Percentiles rank a stretch among this genome's conserved stretches.
phyloP scores from a whole-genome alignment of 2,888 invertebrate genomes.

The Caenorhabditis macrosperma region DNA sequence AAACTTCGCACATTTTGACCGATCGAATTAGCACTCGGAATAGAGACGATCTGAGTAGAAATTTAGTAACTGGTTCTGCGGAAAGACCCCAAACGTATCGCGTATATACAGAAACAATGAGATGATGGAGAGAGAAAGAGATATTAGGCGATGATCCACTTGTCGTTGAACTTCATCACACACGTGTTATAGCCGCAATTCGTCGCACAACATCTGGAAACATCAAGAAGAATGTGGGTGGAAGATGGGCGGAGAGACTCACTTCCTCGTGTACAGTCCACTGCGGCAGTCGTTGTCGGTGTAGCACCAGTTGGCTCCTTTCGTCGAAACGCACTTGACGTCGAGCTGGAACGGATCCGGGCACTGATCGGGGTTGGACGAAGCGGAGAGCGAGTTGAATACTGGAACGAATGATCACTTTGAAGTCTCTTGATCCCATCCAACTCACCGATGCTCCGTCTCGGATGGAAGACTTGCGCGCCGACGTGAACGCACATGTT shows the following conservation, averaged over 20 bases:
- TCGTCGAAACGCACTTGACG: conserved; percentile 55
- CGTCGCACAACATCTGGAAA: conserved; percentile 69
- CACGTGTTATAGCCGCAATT: conserved; percentile 68
- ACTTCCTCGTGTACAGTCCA: conserved; percentile 64
- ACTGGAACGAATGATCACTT: conserved; percentile 25
- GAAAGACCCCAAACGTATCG: conserved; percentile 22
- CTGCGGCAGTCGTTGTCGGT: conserved; percentile 63
- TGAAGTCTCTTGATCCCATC: background rate
- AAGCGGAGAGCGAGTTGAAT: conserved; percentile 48
- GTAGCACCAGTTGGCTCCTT: conserved; percentile 63
- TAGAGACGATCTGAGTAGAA: conserved; percentile 46
- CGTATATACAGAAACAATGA: conserved; percentile 33
- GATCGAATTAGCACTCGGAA: conserved; percentile 38
- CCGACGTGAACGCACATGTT: conserved; percentile 71
- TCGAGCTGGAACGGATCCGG: conserved; percentile 65
- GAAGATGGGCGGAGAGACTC: conserved; percentile 4
- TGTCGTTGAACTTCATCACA: conserved; percentile 65
- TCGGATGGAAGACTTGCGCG: conserved; percentile 39
- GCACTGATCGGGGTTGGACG: conserved; percentile 44
- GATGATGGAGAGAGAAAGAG: conserved; percentile 2
- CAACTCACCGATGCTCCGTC: conserved; percentile 51
- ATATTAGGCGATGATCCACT: conserved; percentile 68
- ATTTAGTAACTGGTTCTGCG: conserved; percentile 54
- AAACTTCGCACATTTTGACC: conserved; percentile 17
- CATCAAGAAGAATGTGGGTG: too few species aligned